Base-by-base conservation (phyloP, 2,888 invertebrate genomes). In the Mimas tiliae region DNA sequence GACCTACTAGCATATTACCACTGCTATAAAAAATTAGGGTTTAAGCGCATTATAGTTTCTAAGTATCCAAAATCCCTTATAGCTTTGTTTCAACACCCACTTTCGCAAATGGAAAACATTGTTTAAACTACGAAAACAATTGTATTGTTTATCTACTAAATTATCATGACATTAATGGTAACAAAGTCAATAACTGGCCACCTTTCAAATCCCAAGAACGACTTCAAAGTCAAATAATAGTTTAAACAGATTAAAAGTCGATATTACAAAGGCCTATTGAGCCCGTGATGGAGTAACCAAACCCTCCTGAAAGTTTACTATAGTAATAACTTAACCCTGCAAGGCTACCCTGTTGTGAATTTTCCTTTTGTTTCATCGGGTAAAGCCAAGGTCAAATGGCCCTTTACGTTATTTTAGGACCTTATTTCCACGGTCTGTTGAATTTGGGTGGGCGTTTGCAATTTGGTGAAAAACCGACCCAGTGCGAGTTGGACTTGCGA, bases 391-490 rank as follows among this genome's bases (percentile, higher is more conserved):
- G 58, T 58, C 58, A 19, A 19, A 19, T 12, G n/a, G 19, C 42
- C 55, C 42, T 58, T 58, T 12, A 38, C 38, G 58, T 58, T 58
- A 58, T 58, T 58, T 58, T 42, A 58, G 58, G 42, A n/a, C 53
- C 58, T 42, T 42, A 42, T 58, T 38, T 42, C 58, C 38, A 58
- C 19, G 58, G 38, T 19, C 42, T 6, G 58, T 38, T 19, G 58
- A 12, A 16, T 38, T 42, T 19, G 58, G 19, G 42, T 58, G 7
- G 19, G 42, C 12, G 58, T 58, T 58, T 42, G 58, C 42, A 58
- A 58, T 58, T 58, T 58, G 19, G 19, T 38, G 38, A 58, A 58
- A 38, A 58, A 42, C 27, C 27, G 27, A 4, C 27, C 27, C 1
- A 27, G 27, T 27, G 27, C 27, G 27, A 27, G 27, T 27, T 4